Conservation (phyloP, 2,888 invertebrate genomes). For the Tanaodytes sp. region DNA sequence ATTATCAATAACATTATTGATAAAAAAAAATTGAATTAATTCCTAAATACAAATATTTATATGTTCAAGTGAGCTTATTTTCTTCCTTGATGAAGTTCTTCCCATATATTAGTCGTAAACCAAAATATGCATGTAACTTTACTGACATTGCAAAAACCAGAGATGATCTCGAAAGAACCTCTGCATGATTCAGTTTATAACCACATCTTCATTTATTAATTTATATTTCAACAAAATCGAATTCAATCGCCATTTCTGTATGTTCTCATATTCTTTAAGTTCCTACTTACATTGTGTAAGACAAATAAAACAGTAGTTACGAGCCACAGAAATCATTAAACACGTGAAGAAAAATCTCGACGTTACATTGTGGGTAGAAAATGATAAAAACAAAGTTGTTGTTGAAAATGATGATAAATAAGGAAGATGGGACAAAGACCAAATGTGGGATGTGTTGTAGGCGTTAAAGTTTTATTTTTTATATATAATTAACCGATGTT, state of each 20-base stretch:
- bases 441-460: slow-evolving; percentile 42
- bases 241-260: slow-evolving; percentile 26
- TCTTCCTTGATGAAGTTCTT: too few relatives aligned
- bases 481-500: slow-evolving; percentile 39
- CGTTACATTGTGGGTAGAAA: slow-evolving; percentile 28
- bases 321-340: slow-evolving; percentile 22
- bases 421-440: slow-evolving; percentile 4
- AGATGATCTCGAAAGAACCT: slow-evolving; percentile 21
- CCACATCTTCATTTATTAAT: slow-evolving; percentile 17
- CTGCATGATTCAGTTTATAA: slow-evolving; percentile 40
- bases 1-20: too few relatives aligned
- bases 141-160: too few relatives aligned
- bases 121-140: too few relatives aligned
- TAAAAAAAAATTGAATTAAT: too few relatives aligned
- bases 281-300: slow-evolving; percentile 43
- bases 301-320: slow-evolving; percentile 17
- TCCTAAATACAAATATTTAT: too few relatives aligned
- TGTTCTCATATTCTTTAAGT: slow-evolving; percentile 42
- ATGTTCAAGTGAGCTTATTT: too few relatives aligned
- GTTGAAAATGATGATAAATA: slow-evolving; percentile 5
- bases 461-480: slow-evolving; percentile 50
- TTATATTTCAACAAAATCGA: slow-evolving; percentile 13
- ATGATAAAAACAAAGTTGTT: neutral
- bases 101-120: too few relatives aligned
- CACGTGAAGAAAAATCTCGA: slow-evolving; percentile 12